A percentile compares a stretch with the other conserved stretches of the same genome.
Conservation (phyloP, 2,888 invertebrate genomes). For the Drosophila mercatorum region DNA sequence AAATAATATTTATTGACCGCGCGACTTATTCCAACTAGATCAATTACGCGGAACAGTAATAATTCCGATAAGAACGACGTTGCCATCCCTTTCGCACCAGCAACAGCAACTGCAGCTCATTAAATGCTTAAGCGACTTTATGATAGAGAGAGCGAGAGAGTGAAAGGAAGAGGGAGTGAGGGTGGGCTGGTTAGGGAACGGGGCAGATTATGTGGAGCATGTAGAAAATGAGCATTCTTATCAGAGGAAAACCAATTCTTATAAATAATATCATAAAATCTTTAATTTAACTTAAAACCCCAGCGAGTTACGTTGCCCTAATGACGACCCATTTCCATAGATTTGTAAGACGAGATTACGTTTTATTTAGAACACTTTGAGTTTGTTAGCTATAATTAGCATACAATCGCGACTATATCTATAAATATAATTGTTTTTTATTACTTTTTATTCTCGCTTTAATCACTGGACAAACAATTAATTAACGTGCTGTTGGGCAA, state of each 20-base stretch:
- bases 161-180: too few species aligned
- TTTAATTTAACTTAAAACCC: slow-evolving; percentile 5
- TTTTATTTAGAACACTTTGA: slow-evolving; percentile 2
- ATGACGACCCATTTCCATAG: background rate
- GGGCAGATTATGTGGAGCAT: slow-evolving; percentile 26
- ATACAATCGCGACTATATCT: slow-evolving; percentile 1
- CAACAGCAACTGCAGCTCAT: slow-evolving; percentile 26
- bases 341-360: background rate
- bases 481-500: slow-evolving; percentile 60
- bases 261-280: slow-evolving; percentile 4
- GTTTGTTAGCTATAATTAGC: slow-evolving; percentile 20
- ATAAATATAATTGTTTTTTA: slow-evolving; percentile 16
- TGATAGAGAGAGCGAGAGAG: background rate
- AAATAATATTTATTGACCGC: slow-evolving; percentile 62
- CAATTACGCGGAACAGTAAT: slow-evolving; percentile 63
- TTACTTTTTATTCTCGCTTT: slow-evolving; percentile 20
- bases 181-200: background rate
- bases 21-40: slow-evolving; percentile 56
- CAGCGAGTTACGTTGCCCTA: background rate
- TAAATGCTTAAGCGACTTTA: slow-evolving; percentile 38
- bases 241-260: slow-evolving; percentile 13
- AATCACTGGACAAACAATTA: slow-evolving; percentile 73
- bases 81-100: slow-evolving; percentile 2
- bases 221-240: slow-evolving; percentile 31
- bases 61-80: slow-evolving; percentile 56